phyloP scores from a whole-genome alignment of 2,113 vertebrate genomes.

The Dipodomys stephensi region DNA sequence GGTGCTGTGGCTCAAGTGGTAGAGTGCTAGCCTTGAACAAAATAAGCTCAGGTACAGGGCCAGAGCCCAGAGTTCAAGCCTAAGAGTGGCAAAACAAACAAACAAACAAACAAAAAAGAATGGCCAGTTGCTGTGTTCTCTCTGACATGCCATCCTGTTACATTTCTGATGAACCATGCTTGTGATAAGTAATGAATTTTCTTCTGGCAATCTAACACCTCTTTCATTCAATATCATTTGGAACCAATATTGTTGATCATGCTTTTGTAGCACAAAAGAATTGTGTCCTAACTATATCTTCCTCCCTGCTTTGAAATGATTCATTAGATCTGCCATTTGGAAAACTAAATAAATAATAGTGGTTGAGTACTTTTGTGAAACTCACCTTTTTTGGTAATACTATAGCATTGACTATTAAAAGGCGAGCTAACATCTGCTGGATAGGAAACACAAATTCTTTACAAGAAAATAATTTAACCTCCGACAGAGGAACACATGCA shows the following conservation, averaged over 20 bases:
- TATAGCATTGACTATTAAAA: slow-evolving; percentile 68
- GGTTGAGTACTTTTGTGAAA: slow-evolving; percentile 76
- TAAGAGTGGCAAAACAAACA: background rate
- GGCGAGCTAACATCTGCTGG: slow-evolving; percentile 78
- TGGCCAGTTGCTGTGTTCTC: background rate
- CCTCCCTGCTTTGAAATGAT: slow-evolving; percentile 55
- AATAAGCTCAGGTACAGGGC: no score
- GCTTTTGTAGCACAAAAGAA: background rate
- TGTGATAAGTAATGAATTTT: background rate
- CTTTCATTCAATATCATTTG: background rate
- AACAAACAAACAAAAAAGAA: background rate
- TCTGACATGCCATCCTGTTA: background rate
- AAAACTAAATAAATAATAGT: slow-evolving; percentile 77
- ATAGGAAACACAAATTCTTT: slow-evolving; percentile 81
- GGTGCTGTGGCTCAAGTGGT: no score
- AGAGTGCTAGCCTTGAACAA: no score
- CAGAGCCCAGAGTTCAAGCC: no score
- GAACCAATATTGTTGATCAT: background rate
- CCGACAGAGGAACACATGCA: slow-evolving; percentile 80
- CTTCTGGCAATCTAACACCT: background rate
- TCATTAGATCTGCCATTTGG: slow-evolving; percentile 61
- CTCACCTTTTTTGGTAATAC: slow-evolving; percentile 66
- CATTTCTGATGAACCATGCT: background rate
- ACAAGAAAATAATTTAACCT: slow-evolving; percentile 83
- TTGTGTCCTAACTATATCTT: background rate